phyloP scores from a whole-genome alignment of 1,140 invertebrate species.

The Drosophila melanica region DNA sequence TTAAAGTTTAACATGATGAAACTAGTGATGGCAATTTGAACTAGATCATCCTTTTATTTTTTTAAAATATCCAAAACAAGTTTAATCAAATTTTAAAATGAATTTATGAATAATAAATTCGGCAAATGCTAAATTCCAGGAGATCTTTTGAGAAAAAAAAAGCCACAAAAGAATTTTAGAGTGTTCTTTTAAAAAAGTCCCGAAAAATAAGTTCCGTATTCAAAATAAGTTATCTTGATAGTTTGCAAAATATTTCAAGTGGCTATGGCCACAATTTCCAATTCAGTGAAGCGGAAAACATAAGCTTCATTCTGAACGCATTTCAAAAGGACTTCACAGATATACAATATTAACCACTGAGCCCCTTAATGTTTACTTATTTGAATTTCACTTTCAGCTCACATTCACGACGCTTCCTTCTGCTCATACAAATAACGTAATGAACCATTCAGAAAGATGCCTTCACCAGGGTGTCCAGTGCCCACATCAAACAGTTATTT shows the following conservation, averaged over 20 bases:
- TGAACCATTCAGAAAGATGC: slow-evolving; percentile 61
- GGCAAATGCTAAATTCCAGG: no score
- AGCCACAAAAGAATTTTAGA: no score
- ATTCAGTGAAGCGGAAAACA: slow-evolving; percentile 6
- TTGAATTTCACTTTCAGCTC: slow-evolving; percentile 16
- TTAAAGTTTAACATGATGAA: no score
- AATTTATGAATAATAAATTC: no score
- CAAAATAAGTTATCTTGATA: background rate
- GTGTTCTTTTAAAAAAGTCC: no score
- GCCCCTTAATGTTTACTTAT: slow-evolving; percentile 14
- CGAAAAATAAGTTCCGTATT: background rate
- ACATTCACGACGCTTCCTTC: slow-evolving; percentile 23
- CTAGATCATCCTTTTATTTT: no score
- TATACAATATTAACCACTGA: slow-evolving; percentile 15
- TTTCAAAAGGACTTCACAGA: background rate
- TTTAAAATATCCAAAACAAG: no score
- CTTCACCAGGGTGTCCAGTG: slow-evolving; percentile 33
- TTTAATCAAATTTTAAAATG: no score
- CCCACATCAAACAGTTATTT: slow-evolving; percentile 79
- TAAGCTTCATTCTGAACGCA: background rate
- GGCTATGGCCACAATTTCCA: slow-evolving; percentile 12
- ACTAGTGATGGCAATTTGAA: no score
- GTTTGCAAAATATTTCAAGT: background rate
- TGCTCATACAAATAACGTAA: slow-evolving; percentile 62
- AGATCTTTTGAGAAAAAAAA: no score